Evolutionary conservation across 1,140 invertebrate genomes (phyloP).

Genomic region (Probaryconus sp.): DNA sequence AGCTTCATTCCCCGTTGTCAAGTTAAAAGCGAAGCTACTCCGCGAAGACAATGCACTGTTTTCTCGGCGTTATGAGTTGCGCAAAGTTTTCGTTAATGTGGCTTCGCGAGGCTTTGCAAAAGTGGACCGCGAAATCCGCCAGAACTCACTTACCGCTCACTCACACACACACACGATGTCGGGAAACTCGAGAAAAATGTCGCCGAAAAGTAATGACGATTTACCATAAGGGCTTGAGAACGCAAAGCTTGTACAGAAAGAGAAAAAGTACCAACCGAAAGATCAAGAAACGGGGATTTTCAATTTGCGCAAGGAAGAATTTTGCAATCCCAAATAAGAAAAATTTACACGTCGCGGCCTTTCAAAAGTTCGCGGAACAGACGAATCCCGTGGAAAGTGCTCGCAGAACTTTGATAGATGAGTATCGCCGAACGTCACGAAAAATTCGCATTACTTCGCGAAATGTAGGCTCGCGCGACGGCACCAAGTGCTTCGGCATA

Average conservation of each 20-base stretch:
- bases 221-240: slow-evolving; percentile 53
- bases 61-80: slow-evolving; percentile 33
- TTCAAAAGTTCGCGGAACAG: slow-evolving; percentile 4
- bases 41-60: slow-evolving; percentile 17
- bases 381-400: slow-evolving; percentile 2
- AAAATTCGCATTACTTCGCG: slow-evolving; percentile 28
- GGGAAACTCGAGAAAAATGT: slow-evolving; percentile 67
- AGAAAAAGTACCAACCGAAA: slow-evolving; percentile 12
- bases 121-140: slow-evolving; percentile 52
- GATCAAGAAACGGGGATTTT: slow-evolving; percentile 49
- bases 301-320: slow-evolving; percentile 42
- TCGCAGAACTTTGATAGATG: slow-evolving; percentile 7
- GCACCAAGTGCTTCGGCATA: slow-evolving; percentile 26
- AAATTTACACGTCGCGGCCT: slow-evolving; percentile 20
- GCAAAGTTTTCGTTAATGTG: slow-evolving; percentile 45
- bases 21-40: slow-evolving; percentile 21
- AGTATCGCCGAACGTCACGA: slow-evolving; percentile 25
- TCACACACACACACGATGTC: slow-evolving; percentile 68
- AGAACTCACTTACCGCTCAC: slow-evolving; percentile 59
- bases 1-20: slow-evolving; percentile 23
- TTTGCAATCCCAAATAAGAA: slow-evolving; percentile 20
- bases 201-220: slow-evolving; percentile 55
- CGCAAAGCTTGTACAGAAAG: slow-evolving; percentile 14
- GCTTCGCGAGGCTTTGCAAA: slow-evolving; percentile 39
- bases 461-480: slow-evolving; percentile 18